phyloP scores from a whole-genome alignment of 2,797 vertebrate species.

The Pygocentrus nattereri region DNA sequence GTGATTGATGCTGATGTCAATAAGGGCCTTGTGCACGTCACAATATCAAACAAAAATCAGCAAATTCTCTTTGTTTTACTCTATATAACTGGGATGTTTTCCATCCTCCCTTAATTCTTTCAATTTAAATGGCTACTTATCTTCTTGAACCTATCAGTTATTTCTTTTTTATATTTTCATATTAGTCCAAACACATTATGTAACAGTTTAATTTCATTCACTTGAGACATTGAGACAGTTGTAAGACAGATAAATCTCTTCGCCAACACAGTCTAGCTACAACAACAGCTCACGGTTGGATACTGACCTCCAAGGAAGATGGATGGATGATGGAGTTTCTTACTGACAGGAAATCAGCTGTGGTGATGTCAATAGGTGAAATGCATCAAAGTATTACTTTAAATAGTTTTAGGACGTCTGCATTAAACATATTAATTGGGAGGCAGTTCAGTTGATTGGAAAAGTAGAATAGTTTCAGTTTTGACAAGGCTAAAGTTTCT shows the following conservation, averaged over 20 bases:
- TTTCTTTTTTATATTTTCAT: not conserved
- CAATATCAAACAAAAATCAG: slow-evolving; percentile 29
- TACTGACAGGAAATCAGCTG: slow-evolving; percentile 8
- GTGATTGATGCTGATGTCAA: slow-evolving; percentile 50
- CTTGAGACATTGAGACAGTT: not conserved
- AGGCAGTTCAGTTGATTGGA: no score
- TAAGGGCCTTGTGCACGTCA: slow-evolving; percentile 38
- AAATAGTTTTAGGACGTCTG: not conserved
- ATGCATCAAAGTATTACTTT: slow-evolving; percentile 4
- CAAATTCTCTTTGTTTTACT: slow-evolving; percentile 32
- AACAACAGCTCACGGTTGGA: slow-evolving; percentile 1
- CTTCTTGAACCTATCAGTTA: not conserved
- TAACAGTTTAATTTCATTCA: not conserved
- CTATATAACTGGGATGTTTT: slow-evolving; percentile 20
- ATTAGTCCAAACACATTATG: not conserved
- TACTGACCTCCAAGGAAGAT: slow-evolving; percentile 8
- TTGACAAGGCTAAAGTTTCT: no score
- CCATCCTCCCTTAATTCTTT: not conserved
- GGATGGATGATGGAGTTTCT: slow-evolving; percentile 31
- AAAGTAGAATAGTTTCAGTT: no score
- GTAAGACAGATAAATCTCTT: slow-evolving; percentile 20
- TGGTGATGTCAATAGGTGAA: not conserved
- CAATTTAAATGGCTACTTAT: not conserved
- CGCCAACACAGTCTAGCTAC: not conserved
- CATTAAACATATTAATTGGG: slow-evolving; percentile 3